These are phyloP conservation scores for Hirudinaria manillensis DNA, from an alignment of 2,888 invertebrate species.

Conservation along the genomic window DNA sequence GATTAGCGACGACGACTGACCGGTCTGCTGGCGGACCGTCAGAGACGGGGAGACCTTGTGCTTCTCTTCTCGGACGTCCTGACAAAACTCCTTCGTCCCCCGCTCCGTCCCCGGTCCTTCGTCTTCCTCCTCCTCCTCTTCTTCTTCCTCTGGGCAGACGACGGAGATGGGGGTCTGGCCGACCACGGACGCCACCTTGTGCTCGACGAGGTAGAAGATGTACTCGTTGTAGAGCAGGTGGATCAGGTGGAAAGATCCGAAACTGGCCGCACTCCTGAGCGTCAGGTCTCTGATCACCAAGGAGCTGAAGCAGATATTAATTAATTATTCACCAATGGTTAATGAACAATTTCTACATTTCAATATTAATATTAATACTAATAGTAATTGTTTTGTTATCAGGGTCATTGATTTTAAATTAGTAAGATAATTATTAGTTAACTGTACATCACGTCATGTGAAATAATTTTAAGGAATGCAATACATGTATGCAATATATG, in stretches of 20 bases:
- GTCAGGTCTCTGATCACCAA: constrained; percentile 96
- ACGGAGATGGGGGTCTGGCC: constrained; percentile 90
- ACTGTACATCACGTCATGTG: not conserved
- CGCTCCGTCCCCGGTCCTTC: not conserved
- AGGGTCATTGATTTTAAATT: not conserved
- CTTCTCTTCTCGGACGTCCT: too few species aligned
- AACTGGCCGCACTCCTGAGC: constrained; percentile 88
- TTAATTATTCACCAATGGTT: constrained; percentile 1
- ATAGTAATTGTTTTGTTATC: not conserved
- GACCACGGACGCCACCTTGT: constrained; percentile 83
- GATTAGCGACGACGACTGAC: not conserved
- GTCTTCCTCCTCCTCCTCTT: not conserved
- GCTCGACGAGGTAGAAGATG: constrained; percentile 96
- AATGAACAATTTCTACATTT: constrained; percentile 16
- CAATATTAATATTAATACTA: too few species aligned
- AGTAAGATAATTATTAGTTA: not conserved
- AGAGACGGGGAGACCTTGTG: not conserved
- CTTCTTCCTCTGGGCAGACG: constrained; percentile 60
- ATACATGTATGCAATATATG: not conserved
- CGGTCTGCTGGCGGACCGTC: not conserved
- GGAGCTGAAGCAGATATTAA: constrained; percentile 67
- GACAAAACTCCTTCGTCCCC: not conserved
- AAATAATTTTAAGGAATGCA: not conserved
- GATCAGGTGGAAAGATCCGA: constrained; percentile 96
- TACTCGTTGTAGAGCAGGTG: constrained; percentile 96